Conservation (phyloP, 1,140 invertebrate species). For the Meteorus sp. region DNA sequence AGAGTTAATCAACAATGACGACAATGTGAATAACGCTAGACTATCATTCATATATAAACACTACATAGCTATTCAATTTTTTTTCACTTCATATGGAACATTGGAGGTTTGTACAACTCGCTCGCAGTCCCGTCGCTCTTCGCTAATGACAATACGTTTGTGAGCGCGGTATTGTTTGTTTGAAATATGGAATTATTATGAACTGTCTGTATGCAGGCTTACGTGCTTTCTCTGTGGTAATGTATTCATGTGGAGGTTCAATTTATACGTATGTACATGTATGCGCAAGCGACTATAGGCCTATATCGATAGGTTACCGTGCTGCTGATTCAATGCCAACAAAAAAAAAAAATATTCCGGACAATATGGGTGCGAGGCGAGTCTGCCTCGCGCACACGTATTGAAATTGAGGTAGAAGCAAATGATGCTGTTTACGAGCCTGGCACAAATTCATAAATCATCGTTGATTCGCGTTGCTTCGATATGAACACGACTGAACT, state of each 20-base stretch:
- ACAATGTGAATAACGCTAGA: too few relatives aligned
- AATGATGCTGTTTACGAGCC: conserved; percentile 22
- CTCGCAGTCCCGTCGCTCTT: not conserved
- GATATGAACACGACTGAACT: conserved; percentile 8
- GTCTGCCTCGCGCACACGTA: conserved; percentile 5
- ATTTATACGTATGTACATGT: conserved; percentile 2
- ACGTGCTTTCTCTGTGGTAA: not conserved
- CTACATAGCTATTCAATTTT: too few relatives aligned
- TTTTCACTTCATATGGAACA: too few relatives aligned
- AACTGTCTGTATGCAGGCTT: conserved; percentile 13
- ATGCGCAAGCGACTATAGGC: too few relatives aligned
- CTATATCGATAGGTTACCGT: not conserved
- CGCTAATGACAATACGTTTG: conserved; percentile 24
- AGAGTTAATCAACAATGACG: too few relatives aligned
- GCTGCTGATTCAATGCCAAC: conserved; percentile 4
- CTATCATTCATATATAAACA: too few relatives aligned
- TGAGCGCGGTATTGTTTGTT: conserved; percentile 22
- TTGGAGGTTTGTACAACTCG: conserved; percentile 10
- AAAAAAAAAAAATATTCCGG: conserved; percentile 24
- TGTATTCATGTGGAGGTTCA: conserved; percentile 5
- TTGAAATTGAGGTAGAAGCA: conserved; percentile 27
- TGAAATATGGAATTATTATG: conserved; percentile 32
- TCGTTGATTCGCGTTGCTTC: conserved; percentile 26
- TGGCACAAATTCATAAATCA: conserved; percentile 27
- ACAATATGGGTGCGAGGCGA: conserved; percentile 20